Evolutionary conservation across 2,888 invertebrate genomes (phyloP), one percentile per base, ranked within the genome.

Genomic region (Pseudococcus viburni): DNA sequence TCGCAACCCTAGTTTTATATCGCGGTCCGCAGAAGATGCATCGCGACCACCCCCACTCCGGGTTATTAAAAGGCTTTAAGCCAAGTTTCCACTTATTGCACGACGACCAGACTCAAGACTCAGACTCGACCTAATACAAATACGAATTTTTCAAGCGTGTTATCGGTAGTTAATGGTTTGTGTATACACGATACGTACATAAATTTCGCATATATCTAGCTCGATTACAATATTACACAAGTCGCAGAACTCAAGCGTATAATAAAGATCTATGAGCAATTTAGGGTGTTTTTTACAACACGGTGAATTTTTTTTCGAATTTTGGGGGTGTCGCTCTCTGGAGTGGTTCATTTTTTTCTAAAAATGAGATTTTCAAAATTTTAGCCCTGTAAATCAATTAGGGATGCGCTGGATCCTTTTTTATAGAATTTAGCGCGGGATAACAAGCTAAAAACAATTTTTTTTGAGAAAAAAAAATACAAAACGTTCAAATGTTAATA

Each of bases 101-200:
- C 80, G n/a, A 46, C 80, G n/a, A 33, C 15, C 15, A 83, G 80
- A 46, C 80, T 83, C 46, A n/a, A 46, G 80, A 83, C 80, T 17
- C 5, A 83, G 6, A 83, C 80, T 39, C 77, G 77, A 77, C 39
- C 80, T 19, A 46, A 83, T 83, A 39, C 19, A 42, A 42, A 86
- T 59, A 85, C 42, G 39, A 85, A 55, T 86, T 86, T 86, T 86
- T 46, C 86, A 46, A 86, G 86, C 86, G 86, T 86, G 68, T 86
- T 86, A 86, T 86, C 86, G 86, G n/a, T 68, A 86, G 68, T 86
- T 86, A 55, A 86, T 86, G 86, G 68, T 33, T 86, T 86, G 19
- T 83, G 46, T 83, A 46, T 83, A 83, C 80, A 83, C 46, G 80
- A 19, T 83, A 46, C 19, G 80, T 83, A 42, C 80, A 83, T 83